Evolutionary conservation across 2,797 vertebrate species (phyloP), one percentile per base, ranked within the genome.

Genomic region (Chromis chromis): DNA sequence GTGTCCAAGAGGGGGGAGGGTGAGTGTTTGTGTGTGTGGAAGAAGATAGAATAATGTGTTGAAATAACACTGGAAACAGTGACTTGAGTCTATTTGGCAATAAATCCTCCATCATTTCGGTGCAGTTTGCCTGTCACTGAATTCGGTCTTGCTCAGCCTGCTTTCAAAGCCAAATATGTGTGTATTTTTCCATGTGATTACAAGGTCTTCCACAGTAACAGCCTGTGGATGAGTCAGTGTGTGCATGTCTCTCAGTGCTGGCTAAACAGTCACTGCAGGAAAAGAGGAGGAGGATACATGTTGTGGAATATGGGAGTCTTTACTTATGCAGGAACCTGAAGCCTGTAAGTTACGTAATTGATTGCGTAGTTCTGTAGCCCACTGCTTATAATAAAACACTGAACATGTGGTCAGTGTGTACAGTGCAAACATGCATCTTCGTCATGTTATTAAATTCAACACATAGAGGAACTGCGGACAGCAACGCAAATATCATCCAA

Each of bases 21-120:
- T 64, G 65, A 69, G 66, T 74, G 82, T 70, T 53, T 64, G 63
- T 70, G 64, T 72, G 82, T 70, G 68, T 12, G 58, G 54, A 73
- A 17, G 60, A 71, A 68, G 44, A 55, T 59, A 36, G 33, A 36
- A 40, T 55, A 66, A 83, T 83, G 75, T 89, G 75, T 66, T 84
- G 48, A 73, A 84, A 86, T 73, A 88, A 91, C 83, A 88, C 81
- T 93, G 92, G 90, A 94, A 93, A 92, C 83, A 86, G 81, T 86
- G 79, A 89, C 68, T 50, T 70, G 39, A 77, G 62, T 49, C 63
- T 68, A 33, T 83, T 75, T 76, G 70, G 60, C 42, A 72, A 80
- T 79, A 83, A 55, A 75, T 62, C 40, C 56, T 61, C 6, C 25
- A 19, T 58, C 24, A 62, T 78, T 48, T 66, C 53, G 27, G 13